Percentiles rank a stretch among this genome's conserved stretches.
These are phyloP conservation scores for Pyrgus malvae DNA, from an alignment of 2,888 invertebrate genomes.

Conservation along the genomic window DNA sequence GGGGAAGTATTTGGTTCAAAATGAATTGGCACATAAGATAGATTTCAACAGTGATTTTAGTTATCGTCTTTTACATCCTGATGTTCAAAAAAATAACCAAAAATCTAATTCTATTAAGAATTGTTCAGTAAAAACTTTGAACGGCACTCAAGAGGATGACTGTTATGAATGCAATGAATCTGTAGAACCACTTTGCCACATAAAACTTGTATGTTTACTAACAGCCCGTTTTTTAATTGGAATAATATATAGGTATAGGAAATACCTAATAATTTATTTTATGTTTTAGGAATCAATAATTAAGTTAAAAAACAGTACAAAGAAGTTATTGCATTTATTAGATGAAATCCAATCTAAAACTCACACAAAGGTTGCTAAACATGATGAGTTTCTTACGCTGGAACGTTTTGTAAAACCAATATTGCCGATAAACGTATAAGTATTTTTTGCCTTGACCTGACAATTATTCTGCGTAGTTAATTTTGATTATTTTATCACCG, in stretches of 20 bases:
- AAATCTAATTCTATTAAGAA: background rate
- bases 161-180: constrained; percentile 29
- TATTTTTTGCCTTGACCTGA: too few relatives aligned
- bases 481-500: too few relatives aligned
- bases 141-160: background rate
- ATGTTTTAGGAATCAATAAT: constrained; percentile 52
- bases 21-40: background rate
- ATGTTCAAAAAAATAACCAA: constrained; percentile 1
- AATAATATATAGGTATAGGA: background rate
- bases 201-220: constrained; percentile 29
- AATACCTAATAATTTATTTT: background rate
- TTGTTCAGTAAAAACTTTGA: constrained; percentile 1
- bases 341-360: constrained; percentile 62
- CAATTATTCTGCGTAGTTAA: too few relatives aligned
- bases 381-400: constrained; percentile 8
- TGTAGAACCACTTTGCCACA: constrained; percentile 40
- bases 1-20: background rate
- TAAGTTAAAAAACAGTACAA: constrained; percentile 62
- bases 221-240: background rate
- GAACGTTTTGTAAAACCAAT: constrained; percentile 32
- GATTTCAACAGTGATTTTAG: background rate
- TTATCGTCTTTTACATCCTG: constrained; percentile 1
- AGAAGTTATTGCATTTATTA: constrained; percentile 53
- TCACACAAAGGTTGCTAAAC: constrained; percentile 35
- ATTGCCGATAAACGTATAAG: constrained; percentile 21